phyloP scores from a whole-genome alignment of 1,140 invertebrate genomes.

The Drosophila tani region DNA sequence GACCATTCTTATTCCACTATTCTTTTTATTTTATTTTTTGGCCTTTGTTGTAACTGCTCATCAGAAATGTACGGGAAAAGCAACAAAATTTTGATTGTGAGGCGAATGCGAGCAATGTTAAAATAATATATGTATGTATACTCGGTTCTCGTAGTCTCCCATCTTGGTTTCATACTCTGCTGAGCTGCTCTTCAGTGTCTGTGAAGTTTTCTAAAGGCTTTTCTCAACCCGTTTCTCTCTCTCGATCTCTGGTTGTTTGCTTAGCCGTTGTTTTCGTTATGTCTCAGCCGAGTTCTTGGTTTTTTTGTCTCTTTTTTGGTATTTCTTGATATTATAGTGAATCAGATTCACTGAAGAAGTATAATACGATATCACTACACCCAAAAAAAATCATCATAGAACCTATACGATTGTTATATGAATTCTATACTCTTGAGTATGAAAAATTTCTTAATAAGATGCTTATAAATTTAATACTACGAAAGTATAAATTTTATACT shows the following conservation, averaged over 20 bases:
- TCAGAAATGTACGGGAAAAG: conserved; percentile 55
- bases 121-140: conserved; percentile 37
- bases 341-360: background rate
- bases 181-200: conserved; percentile 43
- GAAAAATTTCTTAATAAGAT: no score
- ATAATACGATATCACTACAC: no score
- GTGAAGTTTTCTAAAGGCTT: conserved; percentile 55
- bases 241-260: conserved; percentile 25
- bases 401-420: no score
- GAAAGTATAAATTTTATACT: no score
- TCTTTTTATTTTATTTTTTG: conserved; percentile 26
- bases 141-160: conserved; percentile 14
- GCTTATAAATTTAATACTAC: no score
- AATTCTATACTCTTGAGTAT: no score
- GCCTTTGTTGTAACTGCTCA: conserved; percentile 75
- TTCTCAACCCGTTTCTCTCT: conserved; percentile 38
- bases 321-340: background rate
- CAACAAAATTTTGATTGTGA: conserved; percentile 38
- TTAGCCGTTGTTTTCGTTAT: conserved; percentile 25
- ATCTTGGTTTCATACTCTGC: conserved; percentile 24
- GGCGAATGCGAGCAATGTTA: conserved; percentile 53
- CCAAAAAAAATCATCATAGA: no score
- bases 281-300: conserved; percentile 1
- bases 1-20: conserved; percentile 1
- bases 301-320: background rate